Percentiles rank a stretch among this genome's conserved stretches.
phyloP scores from a whole-genome alignment of 2,797 vertebrate species.

The Hafferia zeledoni region DNA sequence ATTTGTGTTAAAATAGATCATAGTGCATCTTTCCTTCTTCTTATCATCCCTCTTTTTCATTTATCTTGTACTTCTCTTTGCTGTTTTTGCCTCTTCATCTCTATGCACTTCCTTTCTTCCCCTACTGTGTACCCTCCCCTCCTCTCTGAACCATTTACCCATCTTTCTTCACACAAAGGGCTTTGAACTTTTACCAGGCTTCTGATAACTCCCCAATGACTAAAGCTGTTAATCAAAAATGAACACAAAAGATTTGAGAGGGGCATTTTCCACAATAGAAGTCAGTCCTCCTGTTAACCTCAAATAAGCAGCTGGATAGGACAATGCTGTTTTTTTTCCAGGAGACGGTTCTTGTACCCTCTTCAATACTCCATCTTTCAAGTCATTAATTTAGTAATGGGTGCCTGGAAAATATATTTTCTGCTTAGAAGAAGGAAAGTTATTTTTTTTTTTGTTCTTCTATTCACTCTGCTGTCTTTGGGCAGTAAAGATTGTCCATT shows the following conservation, averaged over 20 bases:
- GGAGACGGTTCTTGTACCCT: not conserved
- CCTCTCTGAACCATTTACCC: not conserved
- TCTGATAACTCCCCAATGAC: slow-evolving; percentile 5
- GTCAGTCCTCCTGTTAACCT: slow-evolving; percentile 48
- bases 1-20: not conserved
- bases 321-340: slow-evolving; percentile 55
- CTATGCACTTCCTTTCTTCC: not conserved
- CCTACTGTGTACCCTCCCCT: not conserved
- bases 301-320: slow-evolving; percentile 27
- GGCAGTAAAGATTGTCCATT: not conserved
- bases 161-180: slow-evolving; percentile 44
- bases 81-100: not conserved
- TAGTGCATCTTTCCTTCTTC: not conserved
- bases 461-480: not conserved
- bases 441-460: not conserved
- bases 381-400: not conserved
- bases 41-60: not conserved
- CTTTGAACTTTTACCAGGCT: slow-evolving; percentile 60
- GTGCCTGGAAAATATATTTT: slow-evolving; percentile 26
- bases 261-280: slow-evolving; percentile 47
- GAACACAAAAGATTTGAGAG: slow-evolving; percentile 55
- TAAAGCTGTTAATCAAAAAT: slow-evolving; percentile 59
- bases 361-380: not conserved
- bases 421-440: not conserved
- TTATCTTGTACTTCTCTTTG: not conserved